phyloP scores from a whole-genome alignment of 2,888 invertebrate genomes.

The Epinotia bilunana region DNA sequence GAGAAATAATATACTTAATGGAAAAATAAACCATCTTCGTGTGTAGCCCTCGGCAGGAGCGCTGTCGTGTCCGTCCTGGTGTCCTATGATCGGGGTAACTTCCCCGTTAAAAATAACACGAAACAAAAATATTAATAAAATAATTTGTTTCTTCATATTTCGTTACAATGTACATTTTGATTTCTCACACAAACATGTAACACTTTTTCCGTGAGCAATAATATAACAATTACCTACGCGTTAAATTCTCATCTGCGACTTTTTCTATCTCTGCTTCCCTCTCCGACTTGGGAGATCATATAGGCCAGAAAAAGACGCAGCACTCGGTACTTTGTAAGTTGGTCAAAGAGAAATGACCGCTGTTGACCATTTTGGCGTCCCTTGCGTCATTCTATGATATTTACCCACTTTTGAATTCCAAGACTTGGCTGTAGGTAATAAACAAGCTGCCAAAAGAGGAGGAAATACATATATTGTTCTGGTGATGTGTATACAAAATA shows the following conservation, averaged over 20 bases:
- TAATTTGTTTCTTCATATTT: too few species aligned
- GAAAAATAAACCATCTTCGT: too few species aligned
- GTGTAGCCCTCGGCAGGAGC: too few species aligned
- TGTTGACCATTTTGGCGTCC: slow-evolving; percentile 76
- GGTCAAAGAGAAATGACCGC: slow-evolving; percentile 84
- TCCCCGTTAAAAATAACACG: too few species aligned
- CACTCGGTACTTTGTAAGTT: slow-evolving; percentile 70
- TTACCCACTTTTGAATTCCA: slow-evolving; percentile 66
- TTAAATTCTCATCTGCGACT: slow-evolving; percentile 28
- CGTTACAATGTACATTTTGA: too few species aligned
- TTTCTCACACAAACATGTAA: slow-evolving; percentile 15
- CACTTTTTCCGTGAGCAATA: slow-evolving; percentile 21
- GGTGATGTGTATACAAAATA: too few species aligned
- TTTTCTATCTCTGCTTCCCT: slow-evolving; percentile 14
- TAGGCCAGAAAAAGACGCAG: slow-evolving; percentile 26
- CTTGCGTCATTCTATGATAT: slow-evolving; percentile 74
- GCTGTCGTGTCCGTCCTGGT: too few species aligned
- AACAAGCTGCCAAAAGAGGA: slow-evolving; percentile 14
- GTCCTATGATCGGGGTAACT: too few species aligned
- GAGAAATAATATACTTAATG: too few species aligned
- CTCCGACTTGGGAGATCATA: slow-evolving; percentile 2
- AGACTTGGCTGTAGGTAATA: slow-evolving; percentile 47
- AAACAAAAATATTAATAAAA: too few species aligned
- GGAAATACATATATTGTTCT: slow-evolving; percentile 2
- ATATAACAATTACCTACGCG: slow-evolving; percentile 12